Base-by-base conservation (phyloP, 2,113 vertebrate genomes). In the Chrysochloris asiatica region DNA sequence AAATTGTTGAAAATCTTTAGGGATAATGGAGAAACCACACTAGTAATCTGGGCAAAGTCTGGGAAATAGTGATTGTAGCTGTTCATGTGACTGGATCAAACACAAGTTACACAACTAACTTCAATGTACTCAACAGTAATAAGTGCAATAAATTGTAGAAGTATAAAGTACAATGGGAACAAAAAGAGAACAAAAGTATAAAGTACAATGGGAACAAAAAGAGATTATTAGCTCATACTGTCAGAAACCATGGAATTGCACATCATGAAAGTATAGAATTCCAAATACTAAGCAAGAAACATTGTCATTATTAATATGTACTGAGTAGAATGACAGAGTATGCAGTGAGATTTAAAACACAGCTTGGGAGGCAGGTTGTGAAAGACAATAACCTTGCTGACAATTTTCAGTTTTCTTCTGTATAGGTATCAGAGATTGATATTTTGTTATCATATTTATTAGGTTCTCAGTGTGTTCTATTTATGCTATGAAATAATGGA, bases 361-460 rank as follows among this genome's bases (percentile, higher is more conserved):
- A 92, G 28, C 6, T 43, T 89, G 14, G 14, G 9, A 0, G 4
- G 17, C 59, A 47, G 48, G 86, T 22, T 61, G 48, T 45, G 26
- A 69, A 81, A 84, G 30, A 11, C 50, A 83, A 45, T 78, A 47
- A 6, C 81, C 77, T 91, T 43, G 36, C 26, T 41, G 87, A 56
- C n/a, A 38, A 78, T 86, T 82, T 59, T 92, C 77, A 65, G 13
- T 80, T 85, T 95, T 86, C 69, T 67, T 63, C 54, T 65, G 83
- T 41, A 12, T 22, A 36, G 30, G 4, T 59, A 92, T 63, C 36
- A 90, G 26, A 80, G 63, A 94, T 94, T 81, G 22, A 80, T 38
- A 93, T 90, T 85, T 90, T 50, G 33, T 47, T 92, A 76, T 86
- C 71, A 92, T 92, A 92, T 80, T 86, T 84, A 93, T 85, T 93